Evolutionary conservation across 2,113 vertebrate species (phyloP).

Genomic region (Sus scrofa): T2T-Sscrofa CM000818.6:133060501-133061000

Average conservation of each 20-base stretch:
- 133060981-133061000: accelerated
- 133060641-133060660: not conserved
- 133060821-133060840: accelerated
- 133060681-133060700: too few relatives aligned
- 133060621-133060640: not conserved
- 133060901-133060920: not conserved
- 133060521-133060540: accelerated
- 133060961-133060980: accelerated
- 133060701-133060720: not conserved
- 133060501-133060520: not conserved
- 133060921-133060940: accelerated
- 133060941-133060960: not conserved
- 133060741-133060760: not conserved
- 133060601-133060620: not conserved
- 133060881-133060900: not conserved
- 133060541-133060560: not conserved
- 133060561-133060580: not conserved
- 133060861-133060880: not conserved
- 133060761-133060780: not conserved
- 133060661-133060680: not conserved
- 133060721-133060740: not conserved
- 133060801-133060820: not conserved
- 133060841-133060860: not conserved
- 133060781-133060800: accelerated
- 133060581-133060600: not conserved